Evolutionary conservation across 2,113 vertebrate species (phyloP), one percentile per base, ranked within the genome.

Genomic region (Octodon degus): DNA sequence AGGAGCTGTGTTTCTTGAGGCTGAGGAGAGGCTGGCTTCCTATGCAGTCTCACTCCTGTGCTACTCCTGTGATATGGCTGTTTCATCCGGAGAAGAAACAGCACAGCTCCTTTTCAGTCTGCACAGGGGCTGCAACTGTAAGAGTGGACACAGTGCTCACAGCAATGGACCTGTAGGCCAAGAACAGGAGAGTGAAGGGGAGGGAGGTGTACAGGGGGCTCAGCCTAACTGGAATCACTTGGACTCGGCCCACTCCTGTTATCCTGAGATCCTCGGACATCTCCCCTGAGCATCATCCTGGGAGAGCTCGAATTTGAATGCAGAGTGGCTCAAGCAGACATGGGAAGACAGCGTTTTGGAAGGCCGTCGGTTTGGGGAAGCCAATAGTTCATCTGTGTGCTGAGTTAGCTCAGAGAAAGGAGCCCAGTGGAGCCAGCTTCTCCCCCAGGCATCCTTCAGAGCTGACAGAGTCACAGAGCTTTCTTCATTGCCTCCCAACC

Each of bases 401-500:
- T 77, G 86, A 94, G 74, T 32, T 27, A 67, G 68, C 65, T 76
- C 89, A 32, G 89, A 79, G 88, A 76, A 2, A 76, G 77, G 47
- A 91, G n/a, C 50, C 27, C 25, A 50, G 53, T 24, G n/a, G 55
- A 63, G 25, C 74, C 79, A 72, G 32, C n/a, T 43, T 79, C 68
- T 22, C 60, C 47, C 88, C 32, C 68, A 22, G 67, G 91, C 90
- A 34, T 34, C 20, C 0, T 70, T 32, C 6, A 9, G 17, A 62
- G n/a, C 80, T 77, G 86, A 85, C 96, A 94, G 85, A 96, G 76
- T 93, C 76, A 92, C 85, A 24, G 30, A 85, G 86, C 40, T 90
- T 89, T 87, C n/a, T 32, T 50, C 79, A 30, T 77, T 79, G 58
- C 58, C 53, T 94, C 65, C 53, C 13, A 76, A 19, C 30, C 30